phyloP scores from a whole-genome alignment of 2,113 vertebrate species.

The Dendrocopos noguchii region DNA sequence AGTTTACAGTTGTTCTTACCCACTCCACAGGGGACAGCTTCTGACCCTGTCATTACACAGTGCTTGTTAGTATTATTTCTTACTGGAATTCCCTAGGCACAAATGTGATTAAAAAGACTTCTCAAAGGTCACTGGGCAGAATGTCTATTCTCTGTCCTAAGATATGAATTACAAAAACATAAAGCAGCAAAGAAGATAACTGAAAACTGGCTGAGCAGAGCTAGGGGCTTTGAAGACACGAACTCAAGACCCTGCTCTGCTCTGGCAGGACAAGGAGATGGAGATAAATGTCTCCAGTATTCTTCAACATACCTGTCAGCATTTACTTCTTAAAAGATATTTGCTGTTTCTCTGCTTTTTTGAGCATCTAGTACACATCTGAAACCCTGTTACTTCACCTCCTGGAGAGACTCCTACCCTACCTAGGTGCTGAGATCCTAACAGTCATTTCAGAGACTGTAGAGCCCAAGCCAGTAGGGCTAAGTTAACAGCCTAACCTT shows the following conservation, averaged over 20 bases:
- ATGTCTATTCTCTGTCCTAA: neutral
- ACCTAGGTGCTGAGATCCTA: slow-evolving; percentile 11
- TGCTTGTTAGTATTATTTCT: slow-evolving; percentile 30
- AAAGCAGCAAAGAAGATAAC: neutral
- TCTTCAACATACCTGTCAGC: slow-evolving; percentile 4
- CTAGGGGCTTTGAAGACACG: neutral
- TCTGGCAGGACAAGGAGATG: slow-evolving; percentile 12
- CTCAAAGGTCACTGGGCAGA: slow-evolving; percentile 47
- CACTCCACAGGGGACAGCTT: neutral
- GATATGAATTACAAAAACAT: slow-evolving; percentile 31
- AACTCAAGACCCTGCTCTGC: neutral
- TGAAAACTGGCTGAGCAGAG: slow-evolving; percentile 2
- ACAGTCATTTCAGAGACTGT: neutral
- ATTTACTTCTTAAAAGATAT: neutral
- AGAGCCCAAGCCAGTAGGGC: neutral
- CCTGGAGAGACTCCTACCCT: neutral
- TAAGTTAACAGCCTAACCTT: neutral
- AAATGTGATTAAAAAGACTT: slow-evolving; percentile 52
- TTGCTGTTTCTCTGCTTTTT: slow-evolving; percentile 48
- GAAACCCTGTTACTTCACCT: slow-evolving; percentile 45
- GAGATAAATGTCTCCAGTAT: slow-evolving; percentile 17
- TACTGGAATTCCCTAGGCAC: slow-evolving; percentile 19
- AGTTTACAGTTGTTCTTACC: slow-evolving; percentile 30
- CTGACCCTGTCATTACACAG: neutral
- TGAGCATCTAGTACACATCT: slow-evolving; percentile 35